Evolutionary conservation across 1,140 invertebrate species (phyloP), one percentile per base, ranked within the genome.

Genomic region (Diorhabda carinulata): DNA sequence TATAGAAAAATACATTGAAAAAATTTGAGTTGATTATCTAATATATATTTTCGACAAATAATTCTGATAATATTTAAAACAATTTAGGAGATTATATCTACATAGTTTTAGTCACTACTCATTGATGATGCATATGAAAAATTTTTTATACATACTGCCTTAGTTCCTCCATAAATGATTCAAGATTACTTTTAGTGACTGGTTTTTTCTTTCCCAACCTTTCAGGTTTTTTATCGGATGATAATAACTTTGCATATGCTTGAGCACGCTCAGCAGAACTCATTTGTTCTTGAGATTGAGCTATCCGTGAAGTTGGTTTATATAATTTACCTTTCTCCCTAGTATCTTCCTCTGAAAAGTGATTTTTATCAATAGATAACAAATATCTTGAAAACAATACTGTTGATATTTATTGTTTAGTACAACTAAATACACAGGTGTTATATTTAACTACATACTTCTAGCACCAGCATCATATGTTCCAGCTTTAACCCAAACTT

Each of bases 401-500:
- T 25, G 25, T 25, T 25, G 25, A 25, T 25, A 25, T 25, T 25
- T 25, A 25, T 25, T 25, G 25, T 25, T 25, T 25, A 25, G 25
- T 25, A 25, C 25, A 25, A 25, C 25, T 25, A 25, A 25, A 25
- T 25, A 25, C 25, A 25, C 25, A 25, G 25, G 25, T 25, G 25
- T 25, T 25, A 25, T 25, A 25, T 25, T 25, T 58, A 42, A 57
- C 42, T 60, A 73, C 86, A 86, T 86, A 94, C 93, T 92, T 86
- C 93, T 88, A 73, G 92, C 92, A 7, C 94, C 95, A 68, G 95
- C 93, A 90, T 98, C 95, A 77, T 98, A 98, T 2, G 94, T 95
- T 60, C 95, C 95, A 61, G 96, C 97, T 82, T 98, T 97, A 0
- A 99, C 92, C 95, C 97, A 99, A 66, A 97, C 90, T 85, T 98